These are phyloP conservation scores for Erebia ligea DNA, from an alignment of 2,888 invertebrate species.

Conservation along the genomic window DNA sequence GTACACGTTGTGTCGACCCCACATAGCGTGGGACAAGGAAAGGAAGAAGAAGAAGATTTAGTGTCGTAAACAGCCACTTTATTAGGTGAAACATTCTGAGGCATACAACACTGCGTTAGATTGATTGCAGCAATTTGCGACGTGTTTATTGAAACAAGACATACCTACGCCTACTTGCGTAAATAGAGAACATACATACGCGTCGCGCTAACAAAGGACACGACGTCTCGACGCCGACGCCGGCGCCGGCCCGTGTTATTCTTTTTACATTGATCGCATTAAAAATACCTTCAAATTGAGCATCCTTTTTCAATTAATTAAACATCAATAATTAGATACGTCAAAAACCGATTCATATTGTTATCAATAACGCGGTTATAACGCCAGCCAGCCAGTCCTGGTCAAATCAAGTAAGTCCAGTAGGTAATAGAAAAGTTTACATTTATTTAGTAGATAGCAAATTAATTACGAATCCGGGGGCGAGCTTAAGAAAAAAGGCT, in stretches of 20 bases:
- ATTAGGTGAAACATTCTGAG: slow-evolving; percentile 33
- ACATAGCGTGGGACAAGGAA: too few relatives aligned
- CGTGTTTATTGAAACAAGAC: slow-evolving; percentile 68
- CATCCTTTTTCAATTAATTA: slow-evolving; percentile 15
- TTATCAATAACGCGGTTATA: too few relatives aligned
- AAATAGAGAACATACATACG: slow-evolving; percentile 74
- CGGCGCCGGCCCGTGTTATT: slow-evolving; percentile 42
- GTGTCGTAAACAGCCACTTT: slow-evolving; percentile 19
- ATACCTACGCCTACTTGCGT: slow-evolving; percentile 54
- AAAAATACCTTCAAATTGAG: slow-evolving; percentile 34
- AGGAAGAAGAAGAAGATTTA: background rate
- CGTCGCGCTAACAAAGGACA: slow-evolving; percentile 68
- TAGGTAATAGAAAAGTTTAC: too few relatives aligned
- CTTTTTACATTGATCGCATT: slow-evolving; percentile 39
- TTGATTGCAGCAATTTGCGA: slow-evolving; percentile 51
- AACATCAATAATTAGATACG: background rate
- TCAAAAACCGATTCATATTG: too few relatives aligned
- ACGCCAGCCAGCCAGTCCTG: too few relatives aligned
- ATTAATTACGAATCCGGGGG: too few relatives aligned
- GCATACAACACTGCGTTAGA: slow-evolving; percentile 18
- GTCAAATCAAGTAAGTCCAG: too few relatives aligned
- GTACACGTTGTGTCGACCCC: too few relatives aligned
- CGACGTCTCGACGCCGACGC: slow-evolving; percentile 61
- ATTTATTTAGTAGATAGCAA: too few relatives aligned
- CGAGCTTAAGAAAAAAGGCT: too few relatives aligned